Evolutionary conservation across 2,888 invertebrate genomes (phyloP), one percentile per base, ranked within the genome.

Genomic region (Pseudanteris insignis): DNA sequence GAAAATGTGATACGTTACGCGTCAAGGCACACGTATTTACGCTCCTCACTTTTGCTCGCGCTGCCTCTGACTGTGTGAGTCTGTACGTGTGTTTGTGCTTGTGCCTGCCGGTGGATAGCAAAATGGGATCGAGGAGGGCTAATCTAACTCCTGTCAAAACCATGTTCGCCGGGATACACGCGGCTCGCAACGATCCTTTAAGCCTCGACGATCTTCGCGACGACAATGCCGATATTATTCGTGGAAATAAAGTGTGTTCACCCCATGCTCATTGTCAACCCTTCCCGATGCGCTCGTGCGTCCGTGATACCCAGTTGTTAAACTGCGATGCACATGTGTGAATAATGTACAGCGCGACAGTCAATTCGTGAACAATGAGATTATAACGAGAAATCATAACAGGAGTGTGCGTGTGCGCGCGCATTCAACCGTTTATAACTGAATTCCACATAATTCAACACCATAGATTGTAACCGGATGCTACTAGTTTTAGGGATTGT

Each of bases 141-240:
- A 73, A 77, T 77, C 76, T 72, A 65, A 67, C 67, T 70, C 68
- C 72, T 73, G 76, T 77, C 75, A 73, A 71, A 77, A 74, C 71
- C 70, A 65, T 71, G 69, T 65, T 66, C 59, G 59, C 66, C 66
- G 60, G 55, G 72, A 69, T 71, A 70, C 64, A 41, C 65, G 46
- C 8, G n/a, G 64, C 34, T 43, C 32, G 55, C 47, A 63, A 50
- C 53, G 63, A 59, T 53, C 50, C 47, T 55, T 34, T 50, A 58
- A 47, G 48, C 55, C 48, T 40, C 48, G 44, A 53, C 61, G 62
- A 68, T 66, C 65, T 63, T 67, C 41, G 33, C 29, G 24, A 10
- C 53, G 53, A 76, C 72, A 77, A 76, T 73, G 70, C 67, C 64
- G 73, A 78, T 75, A 76, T 76, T 70, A 71, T 75, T 67, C 68